A percentile compares a stretch with the other conserved stretches of the same genome.
Conservation (phyloP, 1,140 invertebrate genomes). For the Psilanteris sp. region DNA sequence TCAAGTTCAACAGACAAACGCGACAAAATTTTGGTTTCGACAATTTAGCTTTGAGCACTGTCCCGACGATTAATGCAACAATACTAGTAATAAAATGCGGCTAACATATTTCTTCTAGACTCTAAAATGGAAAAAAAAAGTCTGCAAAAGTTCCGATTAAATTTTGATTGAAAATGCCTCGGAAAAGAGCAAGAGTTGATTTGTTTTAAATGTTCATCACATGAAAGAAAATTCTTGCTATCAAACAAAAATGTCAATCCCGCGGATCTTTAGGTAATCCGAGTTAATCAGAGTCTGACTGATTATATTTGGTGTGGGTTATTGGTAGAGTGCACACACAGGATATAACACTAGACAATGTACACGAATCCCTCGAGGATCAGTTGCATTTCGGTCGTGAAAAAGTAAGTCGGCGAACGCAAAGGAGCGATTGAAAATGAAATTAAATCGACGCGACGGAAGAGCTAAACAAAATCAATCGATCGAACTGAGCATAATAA, state of each 20-base stretch:
- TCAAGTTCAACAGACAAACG: constrained; percentile 14
- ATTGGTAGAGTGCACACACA: constrained; percentile 79
- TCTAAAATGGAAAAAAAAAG: constrained; percentile 56
- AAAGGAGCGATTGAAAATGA: too few relatives aligned
- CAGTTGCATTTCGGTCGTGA: constrained; percentile 65
- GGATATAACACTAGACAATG: constrained; percentile 80
- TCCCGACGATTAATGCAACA: constrained; percentile 46
- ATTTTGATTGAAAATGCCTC: constrained; percentile 10
- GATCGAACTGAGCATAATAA: too few relatives aligned
- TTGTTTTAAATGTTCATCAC: constrained; percentile 18
- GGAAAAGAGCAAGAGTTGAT: constrained; percentile 7
- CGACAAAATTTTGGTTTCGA: too few relatives aligned
- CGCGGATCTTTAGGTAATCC: constrained; percentile 33
- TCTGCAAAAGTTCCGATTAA: too few relatives aligned
- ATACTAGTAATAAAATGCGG: constrained; percentile 33
- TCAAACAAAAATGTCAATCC: constrained; percentile 35
- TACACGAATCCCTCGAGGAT: constrained; percentile 79
- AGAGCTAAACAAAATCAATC: too few relatives aligned
- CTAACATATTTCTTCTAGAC: constrained; percentile 36
- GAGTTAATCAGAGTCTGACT: constrained; percentile 62
- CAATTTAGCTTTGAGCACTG: constrained; percentile 39
- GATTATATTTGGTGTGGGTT: constrained; percentile 70
- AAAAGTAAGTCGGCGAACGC: too few relatives aligned
- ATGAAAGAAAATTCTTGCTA: constrained; percentile 3
- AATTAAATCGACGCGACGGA: too few relatives aligned